These are phyloP conservation scores for Trachelus iudaicus DNA, from an alignment of 2,888 invertebrate genomes.

Conservation along the genomic window DNA sequence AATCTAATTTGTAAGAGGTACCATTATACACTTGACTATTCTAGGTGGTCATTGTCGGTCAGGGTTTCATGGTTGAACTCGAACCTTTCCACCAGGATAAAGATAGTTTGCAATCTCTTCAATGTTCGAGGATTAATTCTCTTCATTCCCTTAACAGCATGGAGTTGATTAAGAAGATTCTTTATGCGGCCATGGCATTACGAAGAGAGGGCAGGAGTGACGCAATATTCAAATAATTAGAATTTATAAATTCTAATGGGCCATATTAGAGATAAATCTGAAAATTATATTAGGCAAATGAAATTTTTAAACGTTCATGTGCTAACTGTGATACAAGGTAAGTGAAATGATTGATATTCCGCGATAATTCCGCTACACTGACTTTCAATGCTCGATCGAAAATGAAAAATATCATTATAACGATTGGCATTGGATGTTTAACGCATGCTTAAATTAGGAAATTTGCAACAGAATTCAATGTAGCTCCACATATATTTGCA, in stretches of 20 bases:
- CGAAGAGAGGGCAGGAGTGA: not conserved
- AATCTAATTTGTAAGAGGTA: constrained; percentile 19
- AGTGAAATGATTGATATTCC: not conserved
- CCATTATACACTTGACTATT: constrained; percentile 35
- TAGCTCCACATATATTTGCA: not conserved
- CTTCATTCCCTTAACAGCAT: not conserved
- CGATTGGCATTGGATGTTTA: not conserved
- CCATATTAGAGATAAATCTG: not conserved
- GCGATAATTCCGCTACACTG: not conserved
- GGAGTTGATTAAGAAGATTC: not conserved
- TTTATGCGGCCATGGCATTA: not conserved
- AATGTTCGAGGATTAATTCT: not conserved
- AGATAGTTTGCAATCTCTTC: not conserved
- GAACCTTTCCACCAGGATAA: not conserved
- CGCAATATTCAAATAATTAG: not conserved
- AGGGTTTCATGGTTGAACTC: constrained; percentile 27
- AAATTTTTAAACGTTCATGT: not conserved
- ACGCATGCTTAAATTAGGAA: not conserved
- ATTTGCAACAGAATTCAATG: not conserved
- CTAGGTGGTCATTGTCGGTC: constrained; percentile 24
- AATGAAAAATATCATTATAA: not conserved
- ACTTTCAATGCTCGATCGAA: not conserved
- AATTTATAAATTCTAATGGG: not conserved
- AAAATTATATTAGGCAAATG: not conserved
- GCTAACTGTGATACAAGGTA: not conserved